Base-by-base conservation (phyloP, 2,888 invertebrate species). In the Catocala sponsa region DNA sequence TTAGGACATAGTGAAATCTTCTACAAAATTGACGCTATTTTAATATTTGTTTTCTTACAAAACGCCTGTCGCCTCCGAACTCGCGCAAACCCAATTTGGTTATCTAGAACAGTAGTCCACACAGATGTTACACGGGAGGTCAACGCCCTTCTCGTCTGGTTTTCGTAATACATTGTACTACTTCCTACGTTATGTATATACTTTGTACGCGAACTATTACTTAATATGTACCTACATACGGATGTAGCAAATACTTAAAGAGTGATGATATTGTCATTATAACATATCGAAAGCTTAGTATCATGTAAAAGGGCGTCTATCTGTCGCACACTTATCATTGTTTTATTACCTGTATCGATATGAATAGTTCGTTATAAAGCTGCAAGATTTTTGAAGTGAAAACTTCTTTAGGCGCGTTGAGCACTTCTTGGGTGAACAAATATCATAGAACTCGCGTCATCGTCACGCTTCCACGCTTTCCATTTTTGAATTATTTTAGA, bases 61-160 rank as follows among this genome's bases (percentile, higher is more conserved):
- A 33, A 53, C 15, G 10, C 43, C 6, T 6, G 43, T n/a, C 15
- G 15, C 13, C 33, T 57, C 13, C n/a, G 5, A n/a, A 35, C n/a
- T 15, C 13, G 11, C 11, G 41, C 43, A 4, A 50, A 51, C 12
- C 49, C 49, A 56, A 76, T 74, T 62, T 59, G 58, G 63, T 54
- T 35, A 51, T 74, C 50, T 62, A 55, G 56, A 57, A n/a, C 60
- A 63, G 57, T 65, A 55, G 59, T 47, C 63, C 9, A 46, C 46
- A 55, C 72, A 74, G 57, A 70, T 68, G 74, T 55, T 70, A 52
- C 13, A 52, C 13, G 58, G 55, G 52, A 55, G 75, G 75, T 75
- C 66, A 63, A 55, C 41, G 66, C 25, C 43, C 75, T 44, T 54
- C 25, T 15, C 63, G 57, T 74, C 75, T 77, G 68, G 76, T 65